phyloP scores from a whole-genome alignment of 2,113 vertebrate genomes.

The Plectropomus leopardus region DNA sequence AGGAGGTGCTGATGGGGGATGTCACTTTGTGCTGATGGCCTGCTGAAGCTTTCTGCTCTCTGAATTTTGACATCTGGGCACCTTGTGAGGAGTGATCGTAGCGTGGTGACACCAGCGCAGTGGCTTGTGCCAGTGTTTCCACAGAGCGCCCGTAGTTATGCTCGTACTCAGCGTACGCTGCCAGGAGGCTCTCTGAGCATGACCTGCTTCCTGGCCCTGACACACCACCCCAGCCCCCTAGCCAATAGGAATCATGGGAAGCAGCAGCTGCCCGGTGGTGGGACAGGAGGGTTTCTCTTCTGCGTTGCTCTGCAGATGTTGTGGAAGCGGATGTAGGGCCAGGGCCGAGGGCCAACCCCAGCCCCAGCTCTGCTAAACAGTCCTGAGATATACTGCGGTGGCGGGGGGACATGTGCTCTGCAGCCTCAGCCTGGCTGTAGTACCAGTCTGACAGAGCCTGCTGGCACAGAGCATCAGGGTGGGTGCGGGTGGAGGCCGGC shows the following conservation, averaged over 20 bases:
- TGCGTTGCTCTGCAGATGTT: constrained; percentile 32
- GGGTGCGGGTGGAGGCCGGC: constrained; percentile 50
- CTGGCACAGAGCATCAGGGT: constrained; percentile 82
- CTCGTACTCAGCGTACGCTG: constrained; percentile 82
- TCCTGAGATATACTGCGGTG: constrained; percentile 91
- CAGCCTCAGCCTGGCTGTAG: constrained; percentile 86
- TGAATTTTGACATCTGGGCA: constrained; percentile 15
- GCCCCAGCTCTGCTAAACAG: constrained; percentile 80
- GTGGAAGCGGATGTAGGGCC: not conserved
- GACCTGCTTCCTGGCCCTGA: constrained; percentile 74
- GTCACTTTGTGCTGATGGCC: constrained; percentile 52
- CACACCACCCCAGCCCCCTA: constrained; percentile 44
- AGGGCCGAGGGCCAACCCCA: constrained; percentile 52
- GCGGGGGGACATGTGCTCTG: constrained; percentile 86
- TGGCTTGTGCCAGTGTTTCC: constrained; percentile 87
- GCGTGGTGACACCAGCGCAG: constrained; percentile 80
- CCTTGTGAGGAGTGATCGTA: constrained; percentile 54
- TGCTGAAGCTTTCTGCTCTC: constrained; percentile 42
- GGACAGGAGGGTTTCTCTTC: constrained; percentile 87
- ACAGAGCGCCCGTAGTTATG: constrained; percentile 87
- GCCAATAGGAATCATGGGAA: constrained; percentile 70
- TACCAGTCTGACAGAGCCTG: constrained; percentile 93
- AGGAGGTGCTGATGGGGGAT: constrained; percentile 48
- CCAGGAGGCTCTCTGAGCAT: constrained; percentile 88
- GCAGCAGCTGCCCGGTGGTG: constrained; percentile 75